A percentile compares a stretch with the other conserved stretches of the same genome.
These are phyloP conservation scores for Amphipoea oculea DNA, from an alignment of 2,888 invertebrate genomes.

Conservation along the genomic window DNA sequence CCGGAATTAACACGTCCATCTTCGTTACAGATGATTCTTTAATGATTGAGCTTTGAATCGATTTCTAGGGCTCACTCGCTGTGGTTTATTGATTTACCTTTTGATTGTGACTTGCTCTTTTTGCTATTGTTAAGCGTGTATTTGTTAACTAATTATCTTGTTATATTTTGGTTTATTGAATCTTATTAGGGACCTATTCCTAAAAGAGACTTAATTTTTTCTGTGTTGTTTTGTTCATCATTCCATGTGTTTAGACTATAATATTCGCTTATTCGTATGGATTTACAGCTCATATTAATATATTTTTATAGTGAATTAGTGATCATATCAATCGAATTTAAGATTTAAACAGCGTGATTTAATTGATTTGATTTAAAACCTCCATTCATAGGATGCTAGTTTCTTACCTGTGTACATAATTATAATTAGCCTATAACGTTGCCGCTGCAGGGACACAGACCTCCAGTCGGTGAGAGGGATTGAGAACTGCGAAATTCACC, in stretches of 20 bases:
- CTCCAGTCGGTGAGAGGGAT: too few relatives aligned
- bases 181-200: neutral
- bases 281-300: neutral
- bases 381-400: neutral
- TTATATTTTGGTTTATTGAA: conserved; percentile 68
- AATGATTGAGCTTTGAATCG: conserved; percentile 86
- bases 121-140: conserved; percentile 69
- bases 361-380: neutral
- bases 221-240: too few relatives aligned
- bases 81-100: conserved; percentile 88
- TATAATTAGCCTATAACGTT: too few relatives aligned
- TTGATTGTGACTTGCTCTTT: conserved; percentile 86
- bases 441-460: too few relatives aligned
- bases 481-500: too few relatives aligned
- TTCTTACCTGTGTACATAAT: neutral
- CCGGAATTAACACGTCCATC: conserved; percentile 86
- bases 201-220: too few relatives aligned
- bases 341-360: neutral
- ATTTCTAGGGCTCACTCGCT: conserved; percentile 85
- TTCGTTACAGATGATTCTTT: conserved; percentile 89
- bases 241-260: neutral
- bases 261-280: neutral
- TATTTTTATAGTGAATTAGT: neutral
- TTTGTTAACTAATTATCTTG: conserved; percentile 78
- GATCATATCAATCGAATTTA: neutral